Evolutionary conservation across 2,797 vertebrate genomes (phyloP).

Genomic region (Antennarius maculatus): DNA sequence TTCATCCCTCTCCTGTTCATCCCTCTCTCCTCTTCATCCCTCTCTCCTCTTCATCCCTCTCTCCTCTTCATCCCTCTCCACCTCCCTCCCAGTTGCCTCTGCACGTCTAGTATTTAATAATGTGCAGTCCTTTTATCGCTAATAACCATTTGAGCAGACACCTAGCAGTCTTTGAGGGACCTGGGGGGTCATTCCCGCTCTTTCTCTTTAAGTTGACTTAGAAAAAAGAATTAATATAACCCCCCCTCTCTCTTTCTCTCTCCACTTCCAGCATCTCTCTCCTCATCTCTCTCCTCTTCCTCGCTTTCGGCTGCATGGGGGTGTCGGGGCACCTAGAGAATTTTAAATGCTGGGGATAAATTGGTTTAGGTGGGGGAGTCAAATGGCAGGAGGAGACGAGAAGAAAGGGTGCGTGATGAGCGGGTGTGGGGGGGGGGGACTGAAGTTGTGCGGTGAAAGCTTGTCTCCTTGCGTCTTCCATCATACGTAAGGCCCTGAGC

Average conservation of each 20-base stretch:
- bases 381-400: slow-evolving; percentile 30
- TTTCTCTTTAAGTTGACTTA: slow-evolving; percentile 84
- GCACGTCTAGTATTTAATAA: slow-evolving; percentile 87
- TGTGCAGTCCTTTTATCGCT: slow-evolving; percentile 80
- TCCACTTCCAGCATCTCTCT: no score
- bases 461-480: slow-evolving; percentile 75
- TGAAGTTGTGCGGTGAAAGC: slow-evolving; percentile 66
- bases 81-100: slow-evolving; percentile 81
- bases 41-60: no score
- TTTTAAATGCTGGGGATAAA: slow-evolving; percentile 92
- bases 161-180: slow-evolving; percentile 88
- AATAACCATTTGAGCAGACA: slow-evolving; percentile 79
- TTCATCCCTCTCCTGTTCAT: no score
- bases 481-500: slow-evolving; percentile 84
- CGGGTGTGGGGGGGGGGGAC: slow-evolving; percentile 80
- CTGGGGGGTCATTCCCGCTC: slow-evolving; percentile 87
- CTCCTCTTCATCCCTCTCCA: background rate
- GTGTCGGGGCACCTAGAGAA: slow-evolving; percentile 86
- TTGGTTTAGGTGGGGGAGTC: slow-evolving; percentile 84
- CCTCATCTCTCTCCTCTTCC: slow-evolving; percentile 22
- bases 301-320: slow-evolving; percentile 85
- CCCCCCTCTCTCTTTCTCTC: slow-evolving; percentile 18
- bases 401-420: slow-evolving; percentile 1
- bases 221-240: slow-evolving; percentile 88
- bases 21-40: no score